Evolutionary conservation across 35 echinoderm and acorn worm genomes (phyloP), one percentile per base, ranked within the genome.

Genomic region (Heliocidaris tuberculata): DNA sequence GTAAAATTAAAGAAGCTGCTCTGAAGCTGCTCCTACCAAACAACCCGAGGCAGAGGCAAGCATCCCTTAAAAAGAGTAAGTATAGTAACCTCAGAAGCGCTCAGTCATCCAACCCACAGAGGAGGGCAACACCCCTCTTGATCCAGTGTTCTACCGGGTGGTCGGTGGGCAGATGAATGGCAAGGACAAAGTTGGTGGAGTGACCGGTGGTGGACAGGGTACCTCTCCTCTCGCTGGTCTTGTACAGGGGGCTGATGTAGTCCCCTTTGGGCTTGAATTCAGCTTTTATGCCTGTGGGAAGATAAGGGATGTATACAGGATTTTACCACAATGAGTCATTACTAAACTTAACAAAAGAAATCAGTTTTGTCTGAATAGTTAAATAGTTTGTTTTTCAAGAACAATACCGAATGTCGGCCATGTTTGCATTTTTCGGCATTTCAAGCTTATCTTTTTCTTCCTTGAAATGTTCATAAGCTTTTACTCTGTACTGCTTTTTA

Each of bases 101-200:
- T 70, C 97, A 99, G 88, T 99, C 98, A 94, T 97, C 98, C 94
- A 99, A 65, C 90, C 97, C 97, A 88, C 97, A 97, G 19, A 99
- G 95, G 3, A 99, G 88, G 29, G 98, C 98, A 29, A 99, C 98
- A 71, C 98, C 98, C 78, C 98, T 95, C 95, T 99, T 99, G 21
- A 97, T 97, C 98, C 98, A 99, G 94, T 99, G 98, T 88, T 97
- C 93, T 29, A 96, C 96, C 17, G 98, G 98, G 71, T 50, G 94
- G 65, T 99, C 98, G 17, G 98, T 97, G 21, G 98, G 98, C 17
- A 99, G 87, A 30, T 96, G 95, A 60, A 99, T 95, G 71, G 96
- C 86, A 13, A 99, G 94, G 60, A 99, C 97, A 97, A 99, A 99
- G 94, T 99, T 99, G 30, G 98, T 99, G 13, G 98, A 99, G 88